These are phyloP conservation scores for Chamaea fasciata DNA, from an alignment of 2,113 vertebrate genomes.

Conservation along the genomic window DNA sequence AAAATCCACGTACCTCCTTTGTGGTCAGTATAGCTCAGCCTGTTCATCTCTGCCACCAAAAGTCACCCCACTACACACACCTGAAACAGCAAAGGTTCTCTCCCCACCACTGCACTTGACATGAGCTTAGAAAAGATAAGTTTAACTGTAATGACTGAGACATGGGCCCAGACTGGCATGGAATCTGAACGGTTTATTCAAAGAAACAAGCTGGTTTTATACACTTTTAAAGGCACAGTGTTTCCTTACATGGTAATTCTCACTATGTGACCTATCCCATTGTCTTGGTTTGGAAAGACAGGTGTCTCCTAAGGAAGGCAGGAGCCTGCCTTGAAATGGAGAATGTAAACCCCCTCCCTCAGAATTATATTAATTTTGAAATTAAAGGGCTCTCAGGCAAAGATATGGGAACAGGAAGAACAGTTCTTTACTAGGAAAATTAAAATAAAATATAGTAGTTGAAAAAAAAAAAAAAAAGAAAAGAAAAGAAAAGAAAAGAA, in stretches of 20 bases:
- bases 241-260: background rate
- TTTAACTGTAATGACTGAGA: background rate
- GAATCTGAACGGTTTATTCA: background rate
- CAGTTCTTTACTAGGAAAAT: background rate
- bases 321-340: background rate
- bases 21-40: background rate
- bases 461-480: too few relatives aligned
- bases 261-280: accelerated
- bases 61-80: background rate
- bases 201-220: background rate
- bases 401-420: background rate
- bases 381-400: background rate
- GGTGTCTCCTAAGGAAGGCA: background rate
- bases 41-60: background rate
- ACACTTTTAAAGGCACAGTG: background rate
- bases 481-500: too few relatives aligned
- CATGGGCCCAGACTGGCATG: background rate
- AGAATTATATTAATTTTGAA: background rate
- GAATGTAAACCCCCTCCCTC: background rate
- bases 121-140: background rate
- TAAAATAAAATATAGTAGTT: too few relatives aligned
- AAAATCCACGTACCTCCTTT: background rate
- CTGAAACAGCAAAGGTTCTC: background rate
- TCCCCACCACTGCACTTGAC: too few relatives aligned
- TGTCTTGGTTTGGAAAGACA: background rate